Evolutionary conservation across 2,888 invertebrate genomes (phyloP).

Genomic region (Stegophylla sp.): DNA sequence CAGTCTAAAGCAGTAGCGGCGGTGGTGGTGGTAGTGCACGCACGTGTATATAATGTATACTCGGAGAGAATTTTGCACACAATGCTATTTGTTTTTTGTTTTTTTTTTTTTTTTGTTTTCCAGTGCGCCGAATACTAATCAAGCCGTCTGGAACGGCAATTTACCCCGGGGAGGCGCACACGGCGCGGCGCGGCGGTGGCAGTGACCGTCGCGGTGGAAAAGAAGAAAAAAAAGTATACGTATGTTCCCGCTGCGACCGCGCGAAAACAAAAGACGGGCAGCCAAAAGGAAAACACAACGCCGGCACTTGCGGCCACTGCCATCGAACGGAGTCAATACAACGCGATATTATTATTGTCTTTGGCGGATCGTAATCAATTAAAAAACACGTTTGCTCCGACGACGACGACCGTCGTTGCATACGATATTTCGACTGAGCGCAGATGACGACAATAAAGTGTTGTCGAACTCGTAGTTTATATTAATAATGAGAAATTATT

Average conservation of each 20-base stretch:
- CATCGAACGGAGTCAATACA: neutral
- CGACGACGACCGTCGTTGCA: too few relatives aligned
- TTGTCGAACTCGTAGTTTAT: neutral
- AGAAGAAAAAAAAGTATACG: constrained; percentile 7
- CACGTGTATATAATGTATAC: neutral
- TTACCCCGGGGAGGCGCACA: too few relatives aligned
- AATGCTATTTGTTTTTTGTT: constrained; percentile 45
- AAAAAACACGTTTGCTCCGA: too few relatives aligned
- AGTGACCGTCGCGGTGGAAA: neutral
- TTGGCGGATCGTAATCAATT: too few relatives aligned
- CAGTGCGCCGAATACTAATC: constrained; percentile 34
- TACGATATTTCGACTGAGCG: neutral
- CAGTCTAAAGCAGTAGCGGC: too few relatives aligned
- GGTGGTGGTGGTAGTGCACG: neutral
- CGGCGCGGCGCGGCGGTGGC: neutral
- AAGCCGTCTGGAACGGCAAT: neutral
- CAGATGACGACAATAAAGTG: neutral
- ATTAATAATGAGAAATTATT: neutral
- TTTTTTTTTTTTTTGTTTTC: constrained; percentile 13
- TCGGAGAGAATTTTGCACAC: constrained; percentile 55
- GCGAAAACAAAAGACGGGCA: constrained; percentile 36
- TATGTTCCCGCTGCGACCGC: neutral
- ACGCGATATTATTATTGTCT: neutral
- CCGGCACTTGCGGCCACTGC: neutral
- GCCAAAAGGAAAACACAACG: neutral